phyloP scores from a whole-genome alignment of 1,140 invertebrate genomes.

The Archivesica marissinica region DNA sequence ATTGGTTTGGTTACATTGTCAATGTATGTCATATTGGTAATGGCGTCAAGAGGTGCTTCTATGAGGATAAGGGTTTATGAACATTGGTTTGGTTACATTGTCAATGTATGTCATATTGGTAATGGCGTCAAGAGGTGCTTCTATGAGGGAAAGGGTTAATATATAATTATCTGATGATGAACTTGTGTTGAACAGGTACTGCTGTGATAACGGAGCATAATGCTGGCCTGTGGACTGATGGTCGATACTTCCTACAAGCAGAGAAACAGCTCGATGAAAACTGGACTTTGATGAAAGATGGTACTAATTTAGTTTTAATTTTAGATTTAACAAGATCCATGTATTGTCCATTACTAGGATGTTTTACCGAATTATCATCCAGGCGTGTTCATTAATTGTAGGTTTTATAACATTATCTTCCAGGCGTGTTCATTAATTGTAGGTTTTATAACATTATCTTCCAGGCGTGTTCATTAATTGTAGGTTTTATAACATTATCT shows the following conservation, averaged over 20 bases:
- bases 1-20: not conserved
- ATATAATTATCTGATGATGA: not conserved
- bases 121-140: no score
- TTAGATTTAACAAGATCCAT: not conserved
- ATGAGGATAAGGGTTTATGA: not conserved
- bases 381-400: no score
- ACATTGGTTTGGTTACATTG: no score
- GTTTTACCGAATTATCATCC: no score
- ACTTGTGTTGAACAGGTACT: constrained; percentile 85
- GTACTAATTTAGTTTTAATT: constrained; percentile 7
- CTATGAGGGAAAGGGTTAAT: not conserved
- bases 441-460: no score
- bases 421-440: no score
- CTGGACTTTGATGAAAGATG: constrained; percentile 48
- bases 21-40: not conserved
- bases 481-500: no score
- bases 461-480: no score
- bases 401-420: no score
- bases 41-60: not conserved
- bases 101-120: no score
- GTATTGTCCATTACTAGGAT: no score
- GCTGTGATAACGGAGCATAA: constrained; percentile 91
- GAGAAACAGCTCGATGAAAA: constrained; percentile 80
- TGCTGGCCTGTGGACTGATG: constrained; percentile 98
- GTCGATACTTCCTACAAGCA: constrained; percentile 94